Base-by-base conservation (phyloP, 2,797 vertebrate species). In the Pelochelys cantorii region DNA sequence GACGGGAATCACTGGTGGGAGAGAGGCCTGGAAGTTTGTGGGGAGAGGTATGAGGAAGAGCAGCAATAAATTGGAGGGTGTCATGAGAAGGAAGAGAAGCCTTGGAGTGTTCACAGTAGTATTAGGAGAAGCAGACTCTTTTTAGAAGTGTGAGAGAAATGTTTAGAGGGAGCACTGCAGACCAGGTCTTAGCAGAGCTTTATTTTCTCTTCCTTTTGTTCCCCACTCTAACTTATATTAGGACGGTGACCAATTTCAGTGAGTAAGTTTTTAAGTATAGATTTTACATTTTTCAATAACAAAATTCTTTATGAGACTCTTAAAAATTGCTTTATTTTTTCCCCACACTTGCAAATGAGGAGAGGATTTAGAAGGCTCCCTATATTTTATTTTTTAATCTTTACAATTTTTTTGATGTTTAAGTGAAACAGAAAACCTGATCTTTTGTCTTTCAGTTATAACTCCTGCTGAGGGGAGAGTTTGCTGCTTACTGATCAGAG, bases 321-420 rank as follows among this genome's bases (percentile, higher is more conserved):
- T 17, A 77, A 68, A 94, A 94, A 84, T 82, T 88, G 87, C 56
- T 81, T 93, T 81, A 5, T 53, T 56, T n/a, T 88, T 56, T 34
- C 84, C 55, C 27, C 0, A 13, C 2, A 5, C 74, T 9, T 82
- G 11, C 37, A 78, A 83, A 75, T 82, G 83, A 92, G 60, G 8
- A 48, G 12, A 0, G 29, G 86, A 31, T 42, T 65, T 2, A 75
- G 74, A 23, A 0, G 18, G 2, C 52, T 8, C 4, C 34, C 11
- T 7, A 1, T 11, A 23, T 48, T 75, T 37, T 37, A 13, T 42
- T 23, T 37, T 31, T 29, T 29, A 62, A 20, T 11, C 15, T 56
- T 42, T 74, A 11, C 11, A 1, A 23, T 74, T 42, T 74, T n/a
- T 62, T 31, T 12, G 10, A 52, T 42, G 25, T 34, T 2, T 2